Percentiles rank a stretch among this genome's conserved stretches.
Evolutionary conservation across 2,113 vertebrate genomes (phyloP).

Genomic region (Pycnonotus jocosus): DNA sequence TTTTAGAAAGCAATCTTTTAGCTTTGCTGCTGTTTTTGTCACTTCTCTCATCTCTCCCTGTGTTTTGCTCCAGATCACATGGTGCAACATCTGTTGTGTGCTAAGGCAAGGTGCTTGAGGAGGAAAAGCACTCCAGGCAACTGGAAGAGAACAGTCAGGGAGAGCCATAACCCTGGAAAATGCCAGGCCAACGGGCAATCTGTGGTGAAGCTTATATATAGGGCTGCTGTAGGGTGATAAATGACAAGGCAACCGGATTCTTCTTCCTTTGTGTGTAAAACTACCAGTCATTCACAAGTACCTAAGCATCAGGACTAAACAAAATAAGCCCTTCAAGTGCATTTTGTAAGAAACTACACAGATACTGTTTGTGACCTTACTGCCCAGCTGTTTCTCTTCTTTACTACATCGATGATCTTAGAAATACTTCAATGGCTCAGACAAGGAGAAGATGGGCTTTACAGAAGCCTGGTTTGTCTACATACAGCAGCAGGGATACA

Average conservation of each 20-base stretch:
- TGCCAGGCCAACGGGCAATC: accelerated
- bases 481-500: background rate
- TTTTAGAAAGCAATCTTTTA: background rate
- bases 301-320: background rate
- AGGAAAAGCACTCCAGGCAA: background rate
- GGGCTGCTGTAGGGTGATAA: background rate
- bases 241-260: background rate
- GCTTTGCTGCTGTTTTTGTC: background rate
- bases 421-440: background rate
- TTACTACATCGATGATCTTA: background rate
- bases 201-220: background rate
- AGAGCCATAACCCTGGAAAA: background rate
- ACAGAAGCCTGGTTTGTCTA: background rate
- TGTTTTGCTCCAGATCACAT: background rate
- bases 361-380: background rate
- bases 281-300: background rate
- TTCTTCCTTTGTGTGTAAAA: background rate
- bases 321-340: background rate
- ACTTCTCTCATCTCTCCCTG: background rate
- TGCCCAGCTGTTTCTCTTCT: background rate
- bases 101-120: background rate
- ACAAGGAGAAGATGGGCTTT: background rate
- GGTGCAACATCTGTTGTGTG: background rate
- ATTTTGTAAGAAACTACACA: background rate
- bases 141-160: background rate